Evolutionary conservation across 2,888 invertebrate genomes (phyloP).

Genomic region (Gortyna flavago): DNA sequence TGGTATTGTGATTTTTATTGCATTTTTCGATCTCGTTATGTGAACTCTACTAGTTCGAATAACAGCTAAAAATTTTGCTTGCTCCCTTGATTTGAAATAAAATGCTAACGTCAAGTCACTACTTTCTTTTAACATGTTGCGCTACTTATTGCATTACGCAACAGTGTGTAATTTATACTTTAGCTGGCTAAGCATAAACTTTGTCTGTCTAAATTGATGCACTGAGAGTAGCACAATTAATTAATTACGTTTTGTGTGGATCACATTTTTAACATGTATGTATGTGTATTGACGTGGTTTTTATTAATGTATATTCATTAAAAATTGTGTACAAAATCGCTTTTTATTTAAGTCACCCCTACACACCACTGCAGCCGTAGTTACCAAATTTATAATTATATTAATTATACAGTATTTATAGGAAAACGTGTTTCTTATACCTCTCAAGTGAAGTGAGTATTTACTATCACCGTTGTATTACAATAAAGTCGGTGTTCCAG

Average conservation of each 20-base stretch:
- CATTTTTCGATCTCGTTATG: neutral
- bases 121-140: constrained; percentile 38
- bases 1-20: constrained; percentile 30
- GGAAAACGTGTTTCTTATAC: neutral
- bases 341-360: constrained; percentile 68
- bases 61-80: neutral
- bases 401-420: too few species aligned
- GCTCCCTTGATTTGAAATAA: constrained; percentile 11
- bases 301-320: constrained; percentile 87
- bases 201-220: constrained; percentile 68
- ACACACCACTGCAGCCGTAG: neutral
- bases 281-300: constrained; percentile 87
- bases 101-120: constrained; percentile 31
- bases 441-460: constrained; percentile 15
- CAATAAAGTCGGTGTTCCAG: constrained; percentile 17
- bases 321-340: constrained; percentile 75
- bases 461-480: constrained; percentile 14
- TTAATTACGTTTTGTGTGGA: constrained; percentile 74
- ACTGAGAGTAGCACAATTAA: constrained; percentile 80
- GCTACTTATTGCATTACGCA: constrained; percentile 20
- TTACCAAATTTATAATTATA: neutral
- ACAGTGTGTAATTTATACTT: constrained; percentile 40
- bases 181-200: constrained; percentile 48
- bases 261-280: constrained; percentile 81
- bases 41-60: constrained; percentile 1